Base-by-base conservation (phyloP, 2,888 invertebrate species). In the Lypha dubia region DNA sequence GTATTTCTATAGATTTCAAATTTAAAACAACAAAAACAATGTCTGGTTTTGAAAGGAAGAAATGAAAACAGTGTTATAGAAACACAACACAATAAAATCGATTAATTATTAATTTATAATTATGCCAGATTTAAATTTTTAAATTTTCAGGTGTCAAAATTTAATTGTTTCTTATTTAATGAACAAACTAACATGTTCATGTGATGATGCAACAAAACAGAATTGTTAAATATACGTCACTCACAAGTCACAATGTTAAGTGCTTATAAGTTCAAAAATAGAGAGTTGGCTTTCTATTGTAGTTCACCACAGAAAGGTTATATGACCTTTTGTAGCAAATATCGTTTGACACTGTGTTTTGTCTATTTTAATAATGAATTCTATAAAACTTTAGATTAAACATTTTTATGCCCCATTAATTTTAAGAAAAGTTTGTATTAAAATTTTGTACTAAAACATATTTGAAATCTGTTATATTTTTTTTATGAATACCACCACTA, bases 301-400 rank as follows among this genome's bases (percentile, higher is more conserved):
- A 51, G 32, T 22, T 68, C 35, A n/a, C 9, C 13, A 32, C 3
- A 24, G 60, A n/a, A n/a, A 49, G 35, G 22, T 11, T 17, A 49
- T 51, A n/a, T n/a, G n/a, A 73, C 35, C 62, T 62, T 73, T 49
- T 8, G n/a, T 62, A 49, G 4, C 73, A 17, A 58, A 24, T 2
- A 32, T 44, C 24, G 15, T 62, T 62, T 41, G n/a, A 41, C 11
- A 8, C 17, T 15, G 9, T 44, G 22, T 3, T 17, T 8, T 41
- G 41, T 41, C 7, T 41, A 15, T 56, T 56, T 32, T 56, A 28
- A 56, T 28, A n/a, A 3, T 32, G 7, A 28, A 32, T n/a, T 22
- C n/a, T 60, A n/a, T 62, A 62, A 79, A 77, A 38, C 41, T 49
- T 46, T 13, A 62, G 38, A 6, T 41, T 62, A 20, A 22, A 41